Conservation (phyloP, 2,113 vertebrate species). For the Hippocampus guttulatus region DNA sequence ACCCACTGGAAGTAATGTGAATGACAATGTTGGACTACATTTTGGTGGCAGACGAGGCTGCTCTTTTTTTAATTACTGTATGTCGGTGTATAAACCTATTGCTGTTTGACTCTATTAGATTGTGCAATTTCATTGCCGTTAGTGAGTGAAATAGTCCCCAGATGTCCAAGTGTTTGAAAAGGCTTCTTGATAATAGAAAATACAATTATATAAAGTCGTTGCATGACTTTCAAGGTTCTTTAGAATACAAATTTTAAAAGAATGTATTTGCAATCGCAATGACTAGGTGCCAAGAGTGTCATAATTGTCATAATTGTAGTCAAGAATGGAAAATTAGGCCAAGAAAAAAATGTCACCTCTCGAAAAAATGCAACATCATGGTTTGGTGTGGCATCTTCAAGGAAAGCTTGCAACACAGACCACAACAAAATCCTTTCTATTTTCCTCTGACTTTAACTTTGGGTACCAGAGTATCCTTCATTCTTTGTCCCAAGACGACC, state of each 20-base stretch:
- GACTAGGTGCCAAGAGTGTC: no score
- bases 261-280: neutral
- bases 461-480: slow-evolving; percentile 24
- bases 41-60: neutral
- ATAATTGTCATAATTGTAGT: neutral
- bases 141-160: neutral
- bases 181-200: neutral
- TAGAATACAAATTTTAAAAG: neutral
- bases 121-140: no score
- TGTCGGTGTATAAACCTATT: neutral
- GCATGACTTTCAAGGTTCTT: neutral
- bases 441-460: slow-evolving; percentile 35
- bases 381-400: neutral
- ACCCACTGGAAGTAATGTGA: neutral
- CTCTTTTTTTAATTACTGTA: neutral
- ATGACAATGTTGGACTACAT: neutral
- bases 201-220: neutral
- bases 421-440: slow-evolving; percentile 15
- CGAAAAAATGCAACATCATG: neutral
- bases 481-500: slow-evolving; percentile 30
- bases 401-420: neutral
- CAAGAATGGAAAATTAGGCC: neutral
- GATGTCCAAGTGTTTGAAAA: neutral
- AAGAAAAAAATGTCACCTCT: neutral
- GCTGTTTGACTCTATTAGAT: neutral